Evolutionary conservation across 1,140 invertebrate species (phyloP).

Genomic region (Aricia agestis): DNA sequence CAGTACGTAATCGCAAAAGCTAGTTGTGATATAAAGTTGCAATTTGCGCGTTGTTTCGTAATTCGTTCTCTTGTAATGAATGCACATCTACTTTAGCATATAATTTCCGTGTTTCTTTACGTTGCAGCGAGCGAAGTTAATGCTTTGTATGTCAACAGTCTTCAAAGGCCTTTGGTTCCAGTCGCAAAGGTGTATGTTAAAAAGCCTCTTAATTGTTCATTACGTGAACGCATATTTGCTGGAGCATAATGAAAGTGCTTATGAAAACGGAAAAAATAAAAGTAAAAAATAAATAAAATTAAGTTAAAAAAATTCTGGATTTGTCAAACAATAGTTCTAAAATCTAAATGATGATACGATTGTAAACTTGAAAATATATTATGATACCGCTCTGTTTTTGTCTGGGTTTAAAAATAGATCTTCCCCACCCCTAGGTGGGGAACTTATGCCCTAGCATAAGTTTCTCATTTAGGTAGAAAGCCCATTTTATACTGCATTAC

Average conservation of each 20-base stretch:
- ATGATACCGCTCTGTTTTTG: too few species aligned
- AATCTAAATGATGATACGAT: too few species aligned
- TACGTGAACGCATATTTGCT: background rate
- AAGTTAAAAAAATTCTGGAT: too few species aligned
- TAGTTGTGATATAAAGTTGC: background rate
- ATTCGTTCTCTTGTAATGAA: conserved; percentile 28
- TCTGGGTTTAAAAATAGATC: too few species aligned
- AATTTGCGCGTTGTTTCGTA: background rate
- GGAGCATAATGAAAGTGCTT: background rate
- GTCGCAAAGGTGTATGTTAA: conserved; percentile 29
- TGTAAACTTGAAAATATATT: too few species aligned
- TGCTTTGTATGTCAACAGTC: conserved; percentile 38
- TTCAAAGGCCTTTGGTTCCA: conserved; percentile 33
- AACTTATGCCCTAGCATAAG: too few species aligned
- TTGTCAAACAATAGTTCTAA: too few species aligned
- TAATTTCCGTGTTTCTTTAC: conserved; percentile 41
- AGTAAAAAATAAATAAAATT: background rate
- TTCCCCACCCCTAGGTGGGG: too few species aligned
- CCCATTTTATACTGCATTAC: background rate
- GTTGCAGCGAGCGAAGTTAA: conserved; percentile 34
- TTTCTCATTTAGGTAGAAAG: too few species aligned
- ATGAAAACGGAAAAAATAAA: background rate
- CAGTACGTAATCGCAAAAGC: background rate
- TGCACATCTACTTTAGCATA: conserved; percentile 33
- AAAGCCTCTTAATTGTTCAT: conserved; percentile 1